Evolutionary conservation across 2,113 vertebrate species (phyloP).

Genomic region (Phrynosoma platyrhinos): DNA sequence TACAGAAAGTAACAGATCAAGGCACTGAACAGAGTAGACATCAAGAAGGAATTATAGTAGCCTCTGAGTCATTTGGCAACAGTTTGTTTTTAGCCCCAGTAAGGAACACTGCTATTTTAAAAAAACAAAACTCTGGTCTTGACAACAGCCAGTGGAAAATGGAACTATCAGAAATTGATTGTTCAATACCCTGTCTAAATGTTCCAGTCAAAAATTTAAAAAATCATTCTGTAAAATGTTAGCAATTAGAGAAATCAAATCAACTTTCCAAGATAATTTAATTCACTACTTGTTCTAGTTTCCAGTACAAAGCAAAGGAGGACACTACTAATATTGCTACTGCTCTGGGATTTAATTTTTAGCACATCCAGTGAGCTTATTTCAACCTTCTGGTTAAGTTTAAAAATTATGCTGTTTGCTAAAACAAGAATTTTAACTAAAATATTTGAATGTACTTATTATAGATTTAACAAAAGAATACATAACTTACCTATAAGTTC

Average conservation of each 20-base stretch:
- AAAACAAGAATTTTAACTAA: neutral
- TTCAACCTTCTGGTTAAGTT: neutral
- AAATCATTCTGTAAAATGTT: neutral
- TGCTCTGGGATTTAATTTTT: neutral
- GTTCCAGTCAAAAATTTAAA: neutral
- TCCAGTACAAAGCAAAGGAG: neutral
- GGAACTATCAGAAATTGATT: neutral
- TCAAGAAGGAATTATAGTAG: constrained; percentile 66
- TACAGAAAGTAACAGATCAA: constrained; percentile 86
- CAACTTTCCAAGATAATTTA: neutral
- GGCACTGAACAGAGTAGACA: constrained; percentile 64
- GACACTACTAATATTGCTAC: neutral
- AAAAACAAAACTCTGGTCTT: neutral
- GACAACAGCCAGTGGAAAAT: neutral
- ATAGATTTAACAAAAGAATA: fast-evolving
- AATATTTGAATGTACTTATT: neutral
- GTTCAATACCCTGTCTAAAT: neutral
- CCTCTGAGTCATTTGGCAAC: constrained; percentile 38
- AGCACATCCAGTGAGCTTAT: neutral
- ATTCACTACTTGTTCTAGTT: neutral
- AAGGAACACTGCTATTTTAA: neutral
- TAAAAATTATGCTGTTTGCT: neutral
- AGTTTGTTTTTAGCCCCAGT: neutral
- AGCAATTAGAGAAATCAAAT: neutral
- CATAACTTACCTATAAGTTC: constrained; percentile 89